A percentile compares a stretch with the other conserved stretches of the same genome.
These are phyloP conservation scores for Drosophila athabasca DNA, from an alignment of 1,140 invertebrate genomes.

Conservation along the genomic window DNA sequence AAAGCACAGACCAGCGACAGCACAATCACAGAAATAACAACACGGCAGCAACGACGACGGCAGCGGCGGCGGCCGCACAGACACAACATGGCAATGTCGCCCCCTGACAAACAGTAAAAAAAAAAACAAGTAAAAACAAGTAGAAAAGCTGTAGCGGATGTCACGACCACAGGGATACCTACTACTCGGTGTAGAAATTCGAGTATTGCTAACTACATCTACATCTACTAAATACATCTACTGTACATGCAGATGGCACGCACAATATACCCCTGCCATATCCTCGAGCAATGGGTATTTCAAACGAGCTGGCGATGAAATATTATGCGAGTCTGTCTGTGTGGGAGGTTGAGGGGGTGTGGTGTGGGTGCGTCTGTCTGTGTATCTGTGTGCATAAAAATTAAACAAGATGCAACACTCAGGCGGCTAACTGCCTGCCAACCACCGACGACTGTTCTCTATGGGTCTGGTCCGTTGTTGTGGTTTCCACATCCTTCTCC, in stretches of 20 bases:
- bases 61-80: constrained; percentile 31
- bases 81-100: constrained; percentile 64
- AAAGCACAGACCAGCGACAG: constrained; percentile 44
- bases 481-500: constrained; percentile 16
- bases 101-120: constrained; percentile 22
- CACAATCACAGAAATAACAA: constrained; percentile 69
- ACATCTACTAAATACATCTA: no score
- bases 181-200: no score
- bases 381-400: constrained; percentile 53
- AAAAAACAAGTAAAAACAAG: constrained; percentile 17
- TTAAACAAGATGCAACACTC: constrained; percentile 74
- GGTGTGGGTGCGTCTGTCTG: constrained; percentile 36
- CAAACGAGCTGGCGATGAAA: constrained; percentile 48
- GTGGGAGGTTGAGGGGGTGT: constrained; percentile 23
- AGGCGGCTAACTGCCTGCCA: constrained; percentile 35
- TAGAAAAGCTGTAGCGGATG: constrained; percentile 1
- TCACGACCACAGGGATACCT: no score
- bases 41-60: constrained; percentile 16
- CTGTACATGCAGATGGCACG: no score
- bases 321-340: constrained; percentile 60
- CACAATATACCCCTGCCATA: no score
- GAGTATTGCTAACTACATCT: no score
- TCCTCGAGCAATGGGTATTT: neutral
- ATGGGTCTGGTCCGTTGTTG: constrained; percentile 36
- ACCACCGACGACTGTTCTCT: constrained; percentile 9